Evolutionary conservation across 2,888 invertebrate genomes (phyloP).

Genomic region (Crossocerus cetratus): DNA sequence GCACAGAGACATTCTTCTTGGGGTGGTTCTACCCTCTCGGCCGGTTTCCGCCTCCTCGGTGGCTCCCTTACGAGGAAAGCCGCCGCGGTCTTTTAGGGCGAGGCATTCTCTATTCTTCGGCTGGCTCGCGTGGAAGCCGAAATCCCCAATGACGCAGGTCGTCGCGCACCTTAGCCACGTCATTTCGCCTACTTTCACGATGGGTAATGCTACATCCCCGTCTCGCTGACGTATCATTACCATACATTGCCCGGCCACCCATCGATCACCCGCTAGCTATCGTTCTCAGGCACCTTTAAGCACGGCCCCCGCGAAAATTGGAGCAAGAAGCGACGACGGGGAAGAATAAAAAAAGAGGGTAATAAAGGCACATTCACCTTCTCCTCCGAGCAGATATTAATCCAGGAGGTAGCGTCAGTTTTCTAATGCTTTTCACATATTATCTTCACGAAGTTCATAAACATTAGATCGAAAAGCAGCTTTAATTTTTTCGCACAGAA

Average conservation of each 20-base stretch:
- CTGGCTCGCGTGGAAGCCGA: constrained; percentile 1
- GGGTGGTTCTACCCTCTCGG: not conserved
- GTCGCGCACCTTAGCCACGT: constrained; percentile 12
- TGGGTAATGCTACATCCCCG: constrained; percentile 36
- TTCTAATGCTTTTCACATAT: not conserved
- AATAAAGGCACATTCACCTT: not conserved
- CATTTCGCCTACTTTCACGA: constrained; percentile 29
- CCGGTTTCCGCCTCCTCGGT: not conserved
- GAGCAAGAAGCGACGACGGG: not conserved
- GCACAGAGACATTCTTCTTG: constrained; percentile 15
- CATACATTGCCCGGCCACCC: constrained; percentile 50
- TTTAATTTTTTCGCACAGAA: too few relatives aligned
- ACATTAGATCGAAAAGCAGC: too few relatives aligned
- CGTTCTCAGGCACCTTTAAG: constrained; percentile 21
- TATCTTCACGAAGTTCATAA: too few relatives aligned
- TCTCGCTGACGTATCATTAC: constrained; percentile 51
- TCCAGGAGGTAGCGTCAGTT: not conserved
- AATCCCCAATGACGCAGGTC: constrained; percentile 30
- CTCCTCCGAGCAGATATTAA: not conserved
- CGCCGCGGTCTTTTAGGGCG: too few relatives aligned
- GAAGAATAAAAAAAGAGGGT: not conserved
- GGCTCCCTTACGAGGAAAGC: not conserved
- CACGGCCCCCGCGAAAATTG: not conserved
- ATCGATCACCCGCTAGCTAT: constrained; percentile 53
- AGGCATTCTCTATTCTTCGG: too few relatives aligned